Evolutionary conservation across 1,140 invertebrate genomes (phyloP), one percentile per base, ranked within the genome.

Genomic region (Hycleus phaleratus): DNA sequence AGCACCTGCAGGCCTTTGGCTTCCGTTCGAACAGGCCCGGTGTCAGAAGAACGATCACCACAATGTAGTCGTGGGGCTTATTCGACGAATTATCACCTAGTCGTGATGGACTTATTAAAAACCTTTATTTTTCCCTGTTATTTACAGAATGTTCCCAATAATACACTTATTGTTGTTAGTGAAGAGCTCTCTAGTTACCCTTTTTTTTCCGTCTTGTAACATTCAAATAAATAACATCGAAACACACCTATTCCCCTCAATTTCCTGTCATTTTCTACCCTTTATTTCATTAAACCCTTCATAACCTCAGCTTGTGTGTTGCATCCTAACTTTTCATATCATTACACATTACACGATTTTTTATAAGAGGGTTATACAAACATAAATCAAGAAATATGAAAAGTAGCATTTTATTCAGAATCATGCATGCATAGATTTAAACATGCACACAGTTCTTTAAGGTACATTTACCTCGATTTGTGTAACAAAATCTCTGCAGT

Each of bases 191-290:
- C 44, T 45, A 25, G 26, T 26, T 49, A 32, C 47, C 38, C 39
- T 25, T 26, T 46, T 42, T 44, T n/a, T n/a, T 8, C 46, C 46
- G 26, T 6, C 26, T 46, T 51, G 44, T 32, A 32, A 32, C 32
- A 46, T 38, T 46, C 50, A 46, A 58, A 58, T 58, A 58, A 58
- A 58, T 58, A 58, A 58, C 38, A 46, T 46, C 40, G 49, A 58
- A 58, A 58, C 46, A 40, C 50, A 51, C 50, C 45, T 53, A 44
- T 59, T 54, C 58, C 58, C 58, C 51, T 55, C 50, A 59, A 59
- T 53, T 59, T 54, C 42, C 46, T 59, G 57, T 55, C 58, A 54
- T 59, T 54, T 59, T 39, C 26, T 46, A 54, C 58, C 51, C 58
- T 59, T 59, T 59, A 54, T 40, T 39, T 46, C 54, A 42, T 49